Base-by-base conservation (phyloP, 2,888 invertebrate species). In the Uloborus plumipes region DNA sequence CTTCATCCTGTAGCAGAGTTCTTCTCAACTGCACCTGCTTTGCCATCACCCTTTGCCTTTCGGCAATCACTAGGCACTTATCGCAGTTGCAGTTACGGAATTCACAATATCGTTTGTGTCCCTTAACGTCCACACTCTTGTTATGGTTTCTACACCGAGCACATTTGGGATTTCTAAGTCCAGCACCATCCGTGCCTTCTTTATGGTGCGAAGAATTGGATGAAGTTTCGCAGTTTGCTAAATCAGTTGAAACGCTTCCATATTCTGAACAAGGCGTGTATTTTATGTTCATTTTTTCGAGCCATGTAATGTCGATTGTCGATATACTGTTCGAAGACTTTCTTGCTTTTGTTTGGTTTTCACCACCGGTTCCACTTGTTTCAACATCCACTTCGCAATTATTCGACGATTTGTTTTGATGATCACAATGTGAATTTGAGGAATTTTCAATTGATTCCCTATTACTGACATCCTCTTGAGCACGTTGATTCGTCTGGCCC, bases 111-210 rank as follows among this genome's bases (percentile, higher is more conserved):
- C 79, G 22, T 61, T 84, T 84, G 20, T 84, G 84, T 2, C 84
- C 84, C 39, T 84, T 84, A 6, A 84, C 51, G 39, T 78, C 78
- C 49, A 84, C 75, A 22, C 55, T 61, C 18, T 71, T 79, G 26
- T 59, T 71, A 50, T 84, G 84, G 31, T 84, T 84, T 13, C 78
- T 69, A 55, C 84, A 84, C 13, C 84, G 26, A 14, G 84, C 74
- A 69, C 84, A 84, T 51, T 84, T 84, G 14, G 84, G 84, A 50
- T 79, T 84, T 6, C 84, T 61, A 26, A 69, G 50, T 14, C 72
- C 39, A 9, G 39, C 7, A 39, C 39, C 59, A 22, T 59, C 47
- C 16, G 18, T 18, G 15, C n/a, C 16, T 11, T 49, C 50, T 14
- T 22, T 22, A 18, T 39, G 47, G 51, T 11, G 14, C 7, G 26